Conservation (phyloP, 2,113 vertebrate genomes). For the Zapornia atra region DNA sequence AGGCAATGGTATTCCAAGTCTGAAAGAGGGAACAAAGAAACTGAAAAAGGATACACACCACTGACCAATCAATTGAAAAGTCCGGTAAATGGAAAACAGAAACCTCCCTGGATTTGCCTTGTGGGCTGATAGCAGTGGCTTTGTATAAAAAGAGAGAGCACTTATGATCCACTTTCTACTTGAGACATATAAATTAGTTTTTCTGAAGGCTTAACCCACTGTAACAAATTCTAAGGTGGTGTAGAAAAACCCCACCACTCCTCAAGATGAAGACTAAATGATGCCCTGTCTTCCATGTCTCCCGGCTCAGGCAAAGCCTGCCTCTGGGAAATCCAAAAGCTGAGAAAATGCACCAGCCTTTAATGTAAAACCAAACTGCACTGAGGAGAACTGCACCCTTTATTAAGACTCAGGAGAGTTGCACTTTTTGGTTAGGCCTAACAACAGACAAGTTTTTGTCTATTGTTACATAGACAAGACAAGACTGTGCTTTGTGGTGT, state of each 20-base stretch:
- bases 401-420: neutral
- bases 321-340: neutral
- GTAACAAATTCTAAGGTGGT: neutral
- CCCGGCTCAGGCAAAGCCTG: neutral
- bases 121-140: conserved; percentile 26
- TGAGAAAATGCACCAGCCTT: neutral
- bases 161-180: conserved; percentile 25
- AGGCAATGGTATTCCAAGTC: conserved; percentile 43
- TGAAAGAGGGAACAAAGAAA: conserved; percentile 53
- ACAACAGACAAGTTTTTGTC: neutral
- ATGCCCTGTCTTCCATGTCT: neutral
- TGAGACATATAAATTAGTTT: conserved; percentile 32
- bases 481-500: neutral
- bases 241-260: neutral
- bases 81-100: conserved; percentile 52
- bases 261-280: neutral
- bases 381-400: neutral
- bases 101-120: conserved; percentile 50
- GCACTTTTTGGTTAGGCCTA: neutral
- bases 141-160: conserved; percentile 14
- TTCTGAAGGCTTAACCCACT: neutral
- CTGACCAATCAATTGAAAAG: conserved; percentile 59
- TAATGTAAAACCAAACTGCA: neutral
- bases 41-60: conserved; percentile 48
- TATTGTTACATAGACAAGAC: too few relatives aligned